phyloP scores from a whole-genome alignment of 2,888 invertebrate genomes.

The Melanostoma mellinum region DNA sequence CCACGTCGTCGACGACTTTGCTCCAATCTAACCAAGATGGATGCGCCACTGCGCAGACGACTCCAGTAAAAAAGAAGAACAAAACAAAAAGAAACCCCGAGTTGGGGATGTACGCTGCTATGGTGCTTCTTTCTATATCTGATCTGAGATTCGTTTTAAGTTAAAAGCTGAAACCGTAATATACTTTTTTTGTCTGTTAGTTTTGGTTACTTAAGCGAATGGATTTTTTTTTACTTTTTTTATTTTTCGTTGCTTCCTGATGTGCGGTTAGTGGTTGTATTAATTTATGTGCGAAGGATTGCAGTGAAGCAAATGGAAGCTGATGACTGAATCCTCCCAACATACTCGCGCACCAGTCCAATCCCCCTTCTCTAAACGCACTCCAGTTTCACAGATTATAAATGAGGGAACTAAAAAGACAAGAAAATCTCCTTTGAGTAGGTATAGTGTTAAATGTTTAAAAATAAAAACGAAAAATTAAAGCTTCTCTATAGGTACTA shows the following conservation, averaged over 20 bases:
- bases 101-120: slow-evolving; percentile 43
- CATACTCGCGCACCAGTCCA: slow-evolving; percentile 2
- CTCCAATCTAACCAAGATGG: slow-evolving; percentile 72
- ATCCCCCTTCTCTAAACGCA: slow-evolving; percentile 22
- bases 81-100: slow-evolving; percentile 6
- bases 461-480: slow-evolving; percentile 51
- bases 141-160: slow-evolving; percentile 67
- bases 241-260: slow-evolving; percentile 20
- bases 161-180: slow-evolving; percentile 58
- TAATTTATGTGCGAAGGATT: slow-evolving; percentile 72
- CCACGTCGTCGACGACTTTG: slow-evolving; percentile 57
- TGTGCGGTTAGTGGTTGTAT: slow-evolving; percentile 26
- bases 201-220: slow-evolving; percentile 56
- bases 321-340: slow-evolving; percentile 51
- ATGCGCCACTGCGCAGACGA: slow-evolving; percentile 60
- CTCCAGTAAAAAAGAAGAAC: slow-evolving; percentile 33
- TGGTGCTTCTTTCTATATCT: slow-evolving; percentile 50
- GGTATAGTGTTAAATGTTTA: slow-evolving; percentile 59
- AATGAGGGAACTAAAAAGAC: slow-evolving; percentile 45
- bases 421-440: slow-evolving; percentile 66
- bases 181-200: slow-evolving; percentile 27
- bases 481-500: slow-evolving; percentile 24
- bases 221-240: slow-evolving; percentile 27
- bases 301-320: slow-evolving; percentile 58
- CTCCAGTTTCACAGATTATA: slow-evolving; percentile 42